These are phyloP conservation scores for Lethenteron reissneri DNA, from an alignment of 2,113 vertebrate genomes.

Conservation along the genomic window DNA sequence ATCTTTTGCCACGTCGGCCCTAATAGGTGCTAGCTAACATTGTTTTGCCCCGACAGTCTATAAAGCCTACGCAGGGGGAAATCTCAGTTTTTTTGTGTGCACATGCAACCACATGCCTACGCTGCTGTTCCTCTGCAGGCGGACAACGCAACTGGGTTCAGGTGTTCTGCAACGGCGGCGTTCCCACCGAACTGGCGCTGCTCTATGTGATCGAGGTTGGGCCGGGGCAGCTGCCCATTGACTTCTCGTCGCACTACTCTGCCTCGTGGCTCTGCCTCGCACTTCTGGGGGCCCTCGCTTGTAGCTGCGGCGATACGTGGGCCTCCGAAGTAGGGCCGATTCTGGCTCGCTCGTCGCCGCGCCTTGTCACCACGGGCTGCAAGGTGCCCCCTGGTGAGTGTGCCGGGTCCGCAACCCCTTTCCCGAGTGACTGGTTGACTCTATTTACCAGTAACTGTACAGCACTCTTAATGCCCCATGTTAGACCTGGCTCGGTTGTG, in stretches of 20 bases:
- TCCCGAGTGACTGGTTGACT: too few relatives aligned
- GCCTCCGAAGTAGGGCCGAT: slow-evolving; percentile 69
- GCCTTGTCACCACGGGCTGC: slow-evolving; percentile 75
- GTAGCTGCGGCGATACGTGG: slow-evolving; percentile 75
- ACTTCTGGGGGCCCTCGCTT: slow-evolving; percentile 60
- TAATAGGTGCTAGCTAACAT: not conserved
- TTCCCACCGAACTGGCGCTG: slow-evolving; percentile 67
- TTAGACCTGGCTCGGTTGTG: too few relatives aligned
- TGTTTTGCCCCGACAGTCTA: not conserved
- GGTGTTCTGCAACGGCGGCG: slow-evolving; percentile 75
- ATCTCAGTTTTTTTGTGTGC: slow-evolving; percentile 8
- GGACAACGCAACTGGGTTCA: slow-evolving; percentile 88
- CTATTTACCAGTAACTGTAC: too few relatives aligned
- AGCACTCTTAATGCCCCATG: too few relatives aligned
- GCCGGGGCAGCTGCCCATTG: slow-evolving; percentile 66
- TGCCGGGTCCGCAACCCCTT: too few relatives aligned
- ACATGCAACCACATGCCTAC: too few relatives aligned
- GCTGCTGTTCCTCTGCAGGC: slow-evolving; percentile 22
- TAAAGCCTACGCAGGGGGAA: not conserved
- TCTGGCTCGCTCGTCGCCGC: slow-evolving; percentile 41
- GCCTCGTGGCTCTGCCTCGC: slow-evolving; percentile 90
- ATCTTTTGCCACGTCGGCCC: not conserved
- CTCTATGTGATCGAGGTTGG: slow-evolving; percentile 91
- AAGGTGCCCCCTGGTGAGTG: slow-evolving; percentile 65
- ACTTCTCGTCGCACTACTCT: slow-evolving; percentile 61